Base-by-base conservation (phyloP, 2,113 vertebrate species). In the Pholis gunnellus region DNA sequence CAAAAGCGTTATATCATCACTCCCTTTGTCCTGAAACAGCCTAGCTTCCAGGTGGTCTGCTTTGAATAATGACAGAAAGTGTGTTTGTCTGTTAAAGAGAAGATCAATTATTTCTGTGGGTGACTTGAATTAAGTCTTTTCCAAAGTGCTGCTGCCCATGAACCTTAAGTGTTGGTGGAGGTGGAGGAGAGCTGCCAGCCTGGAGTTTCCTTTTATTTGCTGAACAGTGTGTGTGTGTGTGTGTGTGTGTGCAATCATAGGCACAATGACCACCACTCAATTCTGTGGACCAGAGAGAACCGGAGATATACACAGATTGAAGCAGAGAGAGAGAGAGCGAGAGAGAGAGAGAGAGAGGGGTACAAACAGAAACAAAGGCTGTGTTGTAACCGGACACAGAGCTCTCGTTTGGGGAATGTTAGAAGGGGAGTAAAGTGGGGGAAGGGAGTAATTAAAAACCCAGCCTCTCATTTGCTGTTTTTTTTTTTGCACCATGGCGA, bases 371-470 rank as follows among this genome's bases (percentile, higher is more conserved):
- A 83, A 93, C 86, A 94, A 90, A 93, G 84, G 90, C 83, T 20
- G 74, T 74, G 88, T 85, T 92, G 89, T 92, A 89, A 84, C 77
- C 38, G 71, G 85, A 94, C 89, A 89, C 87, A 40, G 66, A 84
- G 87, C 71, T 83, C 78, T 88, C 78, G 82, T 90, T 91, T 83
- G 82, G 89, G 82, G 86, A 89, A 91, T 88, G 84, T 83, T 84
- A 84, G 80, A 83, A 72, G 34, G 46, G 78, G 87, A 75, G 79
- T 79, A 20, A 76, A 78, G 80, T 27, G 66, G 81, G 79, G 74
- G 67, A 46, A 31, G 91, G 69, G 86, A 63, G 72, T 92, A 88
- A 94, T 94, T 94, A 93, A 94, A 94, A 92, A 92, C 88, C 90
- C 83, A 84, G 85, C 75, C 66, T 86, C 76, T 81, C 71, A 42